A percentile compares a stretch with the other conserved stretches of the same genome.
These are phyloP conservation scores for Catostomus latipinnis DNA, from an alignment of 2,797 vertebrate species.

Conservation along the genomic window DNA sequence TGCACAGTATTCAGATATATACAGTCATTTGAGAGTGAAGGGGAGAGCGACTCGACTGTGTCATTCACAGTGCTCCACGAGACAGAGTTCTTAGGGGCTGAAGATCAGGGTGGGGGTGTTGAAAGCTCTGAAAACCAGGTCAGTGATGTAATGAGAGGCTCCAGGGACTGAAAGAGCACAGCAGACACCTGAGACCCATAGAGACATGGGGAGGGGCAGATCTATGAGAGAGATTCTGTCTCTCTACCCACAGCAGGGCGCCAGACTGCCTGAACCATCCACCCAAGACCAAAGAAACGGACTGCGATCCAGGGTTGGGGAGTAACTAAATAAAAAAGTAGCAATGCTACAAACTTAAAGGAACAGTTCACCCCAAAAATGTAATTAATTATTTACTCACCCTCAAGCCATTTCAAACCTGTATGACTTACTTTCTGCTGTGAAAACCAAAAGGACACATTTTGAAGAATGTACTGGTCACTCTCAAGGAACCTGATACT, in stretches of 20 bases:
- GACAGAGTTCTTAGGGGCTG: not conserved
- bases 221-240: slow-evolving; percentile 41
- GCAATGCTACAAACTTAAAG: not conserved
- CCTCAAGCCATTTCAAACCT: too few relatives aligned
- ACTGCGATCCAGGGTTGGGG: slow-evolving; percentile 4
- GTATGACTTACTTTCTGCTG: too few relatives aligned
- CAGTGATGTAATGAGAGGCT: slow-evolving; percentile 45
- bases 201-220: slow-evolving; percentile 27
- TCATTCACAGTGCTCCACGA: not conserved
- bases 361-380: too few relatives aligned
- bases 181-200: slow-evolving; percentile 46
- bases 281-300: slow-evolving; percentile 4
- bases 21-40: too few relatives aligned
- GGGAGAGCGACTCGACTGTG: too few relatives aligned
- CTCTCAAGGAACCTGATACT: too few relatives aligned
- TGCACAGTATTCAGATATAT: too few relatives aligned
- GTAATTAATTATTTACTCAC: too few relatives aligned
- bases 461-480: too few relatives aligned
- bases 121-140: slow-evolving; percentile 41
- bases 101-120: not conserved
- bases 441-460: too few relatives aligned
- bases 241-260: slow-evolving; percentile 51
- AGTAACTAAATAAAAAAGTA: slow-evolving; percentile 10
- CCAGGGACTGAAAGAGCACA: slow-evolving; percentile 33
- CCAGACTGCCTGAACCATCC: slow-evolving; percentile 70